Evolutionary conservation across 2,888 invertebrate genomes (phyloP).

Genomic region (Mythimna vitellina): DNA sequence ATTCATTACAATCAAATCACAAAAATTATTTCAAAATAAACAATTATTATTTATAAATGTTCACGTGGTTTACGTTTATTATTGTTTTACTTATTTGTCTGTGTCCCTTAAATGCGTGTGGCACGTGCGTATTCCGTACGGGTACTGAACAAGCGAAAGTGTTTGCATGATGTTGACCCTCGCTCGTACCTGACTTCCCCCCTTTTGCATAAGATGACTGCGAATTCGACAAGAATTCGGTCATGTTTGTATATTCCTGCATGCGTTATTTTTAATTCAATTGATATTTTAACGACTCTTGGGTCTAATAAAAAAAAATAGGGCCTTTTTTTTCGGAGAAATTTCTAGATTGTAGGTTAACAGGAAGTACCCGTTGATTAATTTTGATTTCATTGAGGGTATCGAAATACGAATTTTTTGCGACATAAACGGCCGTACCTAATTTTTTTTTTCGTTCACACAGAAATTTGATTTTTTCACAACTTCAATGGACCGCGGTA

Average conservation of each 20-base stretch:
- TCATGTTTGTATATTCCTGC: conserved; percentile 24
- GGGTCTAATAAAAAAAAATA: no score
- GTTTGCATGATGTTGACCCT: conserved; percentile 74
- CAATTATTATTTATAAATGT: conserved; percentile 1
- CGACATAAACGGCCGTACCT: no score
- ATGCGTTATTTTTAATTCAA: not conserved
- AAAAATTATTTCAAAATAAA: conserved; percentile 45
- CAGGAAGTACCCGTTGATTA: no score
- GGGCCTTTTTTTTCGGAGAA: no score
- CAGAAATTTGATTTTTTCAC: no score
- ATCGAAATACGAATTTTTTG: no score
- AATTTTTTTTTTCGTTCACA: no score
- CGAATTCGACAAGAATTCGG: conserved; percentile 54
- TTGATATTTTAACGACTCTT: no score
- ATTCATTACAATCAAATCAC: conserved; percentile 36
- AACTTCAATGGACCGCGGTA: no score
- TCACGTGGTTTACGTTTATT: conserved; percentile 19
- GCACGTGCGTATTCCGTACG: conserved; percentile 73
- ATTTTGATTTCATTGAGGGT: no score
- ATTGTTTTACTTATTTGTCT: conserved; percentile 13
- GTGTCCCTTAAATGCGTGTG: conserved; percentile 71
- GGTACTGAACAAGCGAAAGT: conserved; percentile 86
- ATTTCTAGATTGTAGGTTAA: no score
- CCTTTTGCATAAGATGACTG: conserved; percentile 65
- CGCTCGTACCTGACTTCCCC: conserved; percentile 68